Percentiles rank a stretch among this genome's conserved stretches.
phyloP scores from a whole-genome alignment of 2,797 vertebrate species.

The Artibeus lituratus region DNA sequence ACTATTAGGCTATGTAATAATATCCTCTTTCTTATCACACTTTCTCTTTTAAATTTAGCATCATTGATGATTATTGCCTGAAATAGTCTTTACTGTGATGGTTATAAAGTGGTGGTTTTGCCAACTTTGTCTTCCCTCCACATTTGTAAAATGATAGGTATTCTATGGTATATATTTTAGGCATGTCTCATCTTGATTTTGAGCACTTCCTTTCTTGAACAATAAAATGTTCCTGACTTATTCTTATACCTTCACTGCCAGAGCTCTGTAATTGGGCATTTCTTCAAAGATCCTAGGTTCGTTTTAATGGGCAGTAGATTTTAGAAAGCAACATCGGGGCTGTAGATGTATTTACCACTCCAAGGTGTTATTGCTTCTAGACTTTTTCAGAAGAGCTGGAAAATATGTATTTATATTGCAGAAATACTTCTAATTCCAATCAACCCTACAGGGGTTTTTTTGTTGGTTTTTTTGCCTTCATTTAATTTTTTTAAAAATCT shows the following conservation, averaged over 20 bases:
- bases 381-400: conserved; percentile 4
- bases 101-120: neutral
- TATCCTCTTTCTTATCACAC: neutral
- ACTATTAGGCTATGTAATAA: neutral
- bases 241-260: neutral
- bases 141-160: neutral
- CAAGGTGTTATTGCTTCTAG: neutral
- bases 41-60: neutral
- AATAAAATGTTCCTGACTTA: neutral
- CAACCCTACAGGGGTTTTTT: neutral
- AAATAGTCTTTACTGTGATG: neutral
- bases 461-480: neutral
- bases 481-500: neutral
- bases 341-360: neutral
- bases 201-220: neutral
- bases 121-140: neutral
- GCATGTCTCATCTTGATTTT: neutral
- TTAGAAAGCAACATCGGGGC: neutral
- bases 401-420: neutral
- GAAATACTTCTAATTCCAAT: neutral
- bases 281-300: neutral
- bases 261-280: neutral
- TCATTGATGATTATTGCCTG: neutral
- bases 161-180: neutral
- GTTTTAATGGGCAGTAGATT: neutral